A percentile compares a stretch with the other conserved stretches of the same genome.
Conservation (phyloP, 2,888 invertebrate genomes). For the Heteromurus nitidus region DNA sequence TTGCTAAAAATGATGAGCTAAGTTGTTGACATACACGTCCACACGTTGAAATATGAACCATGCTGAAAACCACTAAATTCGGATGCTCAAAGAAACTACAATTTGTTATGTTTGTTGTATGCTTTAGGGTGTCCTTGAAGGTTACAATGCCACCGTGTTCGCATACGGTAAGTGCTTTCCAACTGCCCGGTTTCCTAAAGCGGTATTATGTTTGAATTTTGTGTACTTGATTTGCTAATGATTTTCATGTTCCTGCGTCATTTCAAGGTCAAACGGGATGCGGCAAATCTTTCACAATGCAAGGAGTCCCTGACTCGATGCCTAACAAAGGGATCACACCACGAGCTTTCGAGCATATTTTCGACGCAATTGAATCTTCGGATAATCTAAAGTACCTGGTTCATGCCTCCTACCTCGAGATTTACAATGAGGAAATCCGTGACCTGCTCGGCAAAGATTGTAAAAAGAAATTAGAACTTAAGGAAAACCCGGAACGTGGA, state of each 20-base stretch:
- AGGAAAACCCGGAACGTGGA: constrained; percentile 82
- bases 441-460: constrained; percentile 81
- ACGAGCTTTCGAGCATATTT: constrained; percentile 90
- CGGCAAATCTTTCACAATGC: constrained; percentile 94
- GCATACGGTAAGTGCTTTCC: constrained; percentile 86
- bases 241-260: too few relatives aligned
- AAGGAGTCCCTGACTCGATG: constrained; percentile 80
- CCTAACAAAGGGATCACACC: constrained; percentile 82
- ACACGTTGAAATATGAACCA: background rate
- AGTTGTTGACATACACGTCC: too few relatives aligned
- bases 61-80: background rate
- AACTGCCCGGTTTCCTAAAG: background rate
- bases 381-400: constrained; percentile 83
- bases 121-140: constrained; percentile 86
- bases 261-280: constrained; percentile 82
- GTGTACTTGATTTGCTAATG: too few relatives aligned
- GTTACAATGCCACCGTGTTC: constrained; percentile 94
- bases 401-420: constrained; percentile 87
- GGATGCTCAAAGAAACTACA: background rate
- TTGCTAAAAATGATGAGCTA: too few relatives aligned
- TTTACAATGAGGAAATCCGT: constrained; percentile 88
- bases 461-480: constrained; percentile 81
- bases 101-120: background rate
- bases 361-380: constrained; percentile 87
- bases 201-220: too few relatives aligned